Evolutionary conservation across 2,113 vertebrate species (phyloP).

Genomic region (Oxyura jamaicensis): DNA sequence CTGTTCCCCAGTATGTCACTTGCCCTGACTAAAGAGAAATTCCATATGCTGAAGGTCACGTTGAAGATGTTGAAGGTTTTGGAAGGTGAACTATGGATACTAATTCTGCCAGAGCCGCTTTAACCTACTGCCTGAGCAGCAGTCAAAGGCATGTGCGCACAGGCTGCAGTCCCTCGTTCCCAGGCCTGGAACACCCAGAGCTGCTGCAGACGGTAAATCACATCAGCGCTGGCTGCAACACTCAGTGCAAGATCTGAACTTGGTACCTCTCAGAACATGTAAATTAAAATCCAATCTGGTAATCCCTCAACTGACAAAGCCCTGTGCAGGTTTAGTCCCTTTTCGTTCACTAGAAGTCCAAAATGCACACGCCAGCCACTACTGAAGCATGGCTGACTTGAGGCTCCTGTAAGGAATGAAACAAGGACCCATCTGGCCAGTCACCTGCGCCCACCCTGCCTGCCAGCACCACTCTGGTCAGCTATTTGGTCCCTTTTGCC

Average conservation of each 20-base stretch:
- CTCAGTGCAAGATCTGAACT: neutral
- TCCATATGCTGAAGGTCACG: neutral
- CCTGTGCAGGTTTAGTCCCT: neutral
- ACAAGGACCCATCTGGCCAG: neutral
- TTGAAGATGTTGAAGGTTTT: neutral
- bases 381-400: no score
- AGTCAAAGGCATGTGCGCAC: fast-evolving
- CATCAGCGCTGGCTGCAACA: neutral
- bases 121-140: neutral
- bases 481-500: neutral
- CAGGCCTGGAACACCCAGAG: neutral
- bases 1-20: neutral
- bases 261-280: neutral
- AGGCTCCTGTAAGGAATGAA: neutral
- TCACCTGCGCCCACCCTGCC: neutral
- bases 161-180: neutral
- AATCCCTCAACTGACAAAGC: neutral
- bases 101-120: neutral
- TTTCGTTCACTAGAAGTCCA: neutral
- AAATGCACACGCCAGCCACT: neutral
- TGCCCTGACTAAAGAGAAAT: neutral
- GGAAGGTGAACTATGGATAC: neutral
- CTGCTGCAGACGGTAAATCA: neutral
- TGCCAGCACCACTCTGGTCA: neutral
- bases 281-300: neutral